A percentile compares a stretch with the other conserved stretches of the same genome.
Conservation (phyloP, 1,140 invertebrate species). For the Nephila pilipes region DNA sequence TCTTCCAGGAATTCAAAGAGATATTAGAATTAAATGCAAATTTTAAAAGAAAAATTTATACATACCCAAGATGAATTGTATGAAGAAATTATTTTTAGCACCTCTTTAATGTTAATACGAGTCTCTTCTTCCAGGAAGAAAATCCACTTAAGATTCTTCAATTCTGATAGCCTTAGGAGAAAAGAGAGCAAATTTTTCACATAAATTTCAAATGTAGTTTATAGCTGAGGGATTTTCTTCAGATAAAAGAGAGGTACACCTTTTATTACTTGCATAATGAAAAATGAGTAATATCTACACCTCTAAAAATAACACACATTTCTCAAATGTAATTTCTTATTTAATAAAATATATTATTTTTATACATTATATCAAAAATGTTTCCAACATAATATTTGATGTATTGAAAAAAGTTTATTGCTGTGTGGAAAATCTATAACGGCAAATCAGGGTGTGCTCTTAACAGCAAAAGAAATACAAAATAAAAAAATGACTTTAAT, state of each 20-base stretch:
- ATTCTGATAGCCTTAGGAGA: slow-evolving; percentile 24
- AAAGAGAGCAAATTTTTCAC: too few species aligned
- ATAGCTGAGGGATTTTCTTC: not conserved
- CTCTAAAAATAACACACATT: not conserved
- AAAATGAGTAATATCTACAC: not conserved
- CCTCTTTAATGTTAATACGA: not conserved
- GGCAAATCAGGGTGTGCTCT: too few species aligned
- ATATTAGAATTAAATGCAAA: too few species aligned
- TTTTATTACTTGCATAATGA: too few species aligned
- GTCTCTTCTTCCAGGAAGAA: slow-evolving; percentile 56
- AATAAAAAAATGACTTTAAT: too few species aligned
- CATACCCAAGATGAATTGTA: slow-evolving; percentile 57
- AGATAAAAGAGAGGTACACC: not conserved
- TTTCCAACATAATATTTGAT: too few species aligned
- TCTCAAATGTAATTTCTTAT: too few species aligned
- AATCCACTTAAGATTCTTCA: slow-evolving; percentile 40
- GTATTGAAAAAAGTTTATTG: not conserved
- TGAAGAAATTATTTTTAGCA: not conserved
- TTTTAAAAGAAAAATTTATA: not conserved
- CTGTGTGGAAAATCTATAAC: too few species aligned
- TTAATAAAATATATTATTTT: too few species aligned
- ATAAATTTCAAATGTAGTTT: not conserved
- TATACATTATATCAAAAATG: not conserved
- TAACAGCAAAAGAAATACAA: too few species aligned
- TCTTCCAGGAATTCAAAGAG: not conserved